Evolutionary conservation across 1,140 invertebrate species (phyloP), one percentile per base, ranked within the genome.

Genomic region (Micrasema longulum): DNA sequence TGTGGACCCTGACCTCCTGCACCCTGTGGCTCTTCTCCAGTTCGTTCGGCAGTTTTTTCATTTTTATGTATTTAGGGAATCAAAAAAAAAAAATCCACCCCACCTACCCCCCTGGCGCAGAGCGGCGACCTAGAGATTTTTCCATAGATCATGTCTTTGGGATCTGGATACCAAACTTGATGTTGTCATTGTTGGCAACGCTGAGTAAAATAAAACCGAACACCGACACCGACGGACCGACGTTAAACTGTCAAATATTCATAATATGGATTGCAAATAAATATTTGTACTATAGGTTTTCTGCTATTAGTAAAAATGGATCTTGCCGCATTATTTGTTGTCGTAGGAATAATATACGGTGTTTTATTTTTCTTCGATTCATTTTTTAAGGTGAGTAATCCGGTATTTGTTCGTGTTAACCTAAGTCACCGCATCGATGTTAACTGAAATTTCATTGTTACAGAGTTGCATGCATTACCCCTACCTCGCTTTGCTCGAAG

Each of bases 391-490:
- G 74, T 75, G 18, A 7, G 52, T 60, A 41, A 23, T 57, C 41
- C 9, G 22, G 41, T 60, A 20, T 10, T 18, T 38, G 43, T 22
- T n/a, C 20, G 31, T 36, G 12, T 35, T 31, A 48, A 57, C 43
- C 16, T 41, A 31, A 45, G 16, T 22, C n/a, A n/a, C 41, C 36
- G 48, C 22, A 41, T 41, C n/a, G 55, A 20, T 60, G 31, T 66
- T 66, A 50, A 14, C 35, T 45, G 12, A 14, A 31, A 16, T 23
- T 64, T 62, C 20, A 3, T 64, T 72, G 7, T 88, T 91, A 77
- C 84, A 94, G 92, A 91, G 90, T 77, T 95, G 92, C 81, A 90
- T 91, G 79, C 91, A 93, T 79, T 91, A 91, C 78, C 92, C 92
- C 0, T 94, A 95, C 77, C 84, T 92, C 57, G 88, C 89, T 68